Percentiles rank a stretch among this genome's conserved stretches.
These are phyloP conservation scores for Drosophila antonietae DNA, from an alignment of 2,888 invertebrate species.

Conservation along the genomic window DNA sequence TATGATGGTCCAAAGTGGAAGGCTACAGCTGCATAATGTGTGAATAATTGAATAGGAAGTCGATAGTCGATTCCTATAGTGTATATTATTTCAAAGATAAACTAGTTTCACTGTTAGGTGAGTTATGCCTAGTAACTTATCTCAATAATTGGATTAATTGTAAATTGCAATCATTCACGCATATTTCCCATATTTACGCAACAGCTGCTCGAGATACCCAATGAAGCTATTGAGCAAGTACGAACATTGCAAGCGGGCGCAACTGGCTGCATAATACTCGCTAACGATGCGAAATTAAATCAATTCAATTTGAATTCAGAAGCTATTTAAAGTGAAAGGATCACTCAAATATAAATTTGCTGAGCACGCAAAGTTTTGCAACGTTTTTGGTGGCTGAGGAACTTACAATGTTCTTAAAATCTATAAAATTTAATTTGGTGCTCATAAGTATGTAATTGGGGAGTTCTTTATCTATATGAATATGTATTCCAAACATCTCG, in stretches of 20 bases:
- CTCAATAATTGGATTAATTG: background rate
- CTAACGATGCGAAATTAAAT: background rate
- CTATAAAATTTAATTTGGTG: too few species aligned
- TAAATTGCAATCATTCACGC: background rate
- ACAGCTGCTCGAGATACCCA: slow-evolving; percentile 29
- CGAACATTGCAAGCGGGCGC: background rate
- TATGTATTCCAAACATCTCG: background rate
- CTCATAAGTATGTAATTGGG: too few species aligned
- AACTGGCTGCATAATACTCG: background rate
- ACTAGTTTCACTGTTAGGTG: background rate
- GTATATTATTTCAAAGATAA: too few species aligned
- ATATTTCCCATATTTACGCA: slow-evolving; percentile 19
- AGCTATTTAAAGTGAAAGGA: too few species aligned
- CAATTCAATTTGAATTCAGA: background rate
- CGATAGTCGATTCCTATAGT: background rate
- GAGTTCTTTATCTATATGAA: background rate
- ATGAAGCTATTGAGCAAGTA: slow-evolving; percentile 25
- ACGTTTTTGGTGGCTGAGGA: too few species aligned
- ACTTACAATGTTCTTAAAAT: too few species aligned
- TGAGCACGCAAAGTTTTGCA: too few species aligned
- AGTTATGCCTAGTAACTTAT: background rate
- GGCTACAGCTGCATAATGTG: background rate
- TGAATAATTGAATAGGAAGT: background rate
- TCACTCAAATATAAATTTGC: too few species aligned
- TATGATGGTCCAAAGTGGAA: background rate